A percentile compares a stretch with the other conserved stretches of the same genome.
phyloP scores from a whole-genome alignment of 2,888 invertebrate genomes.

The Nemurella pictetii region DNA sequence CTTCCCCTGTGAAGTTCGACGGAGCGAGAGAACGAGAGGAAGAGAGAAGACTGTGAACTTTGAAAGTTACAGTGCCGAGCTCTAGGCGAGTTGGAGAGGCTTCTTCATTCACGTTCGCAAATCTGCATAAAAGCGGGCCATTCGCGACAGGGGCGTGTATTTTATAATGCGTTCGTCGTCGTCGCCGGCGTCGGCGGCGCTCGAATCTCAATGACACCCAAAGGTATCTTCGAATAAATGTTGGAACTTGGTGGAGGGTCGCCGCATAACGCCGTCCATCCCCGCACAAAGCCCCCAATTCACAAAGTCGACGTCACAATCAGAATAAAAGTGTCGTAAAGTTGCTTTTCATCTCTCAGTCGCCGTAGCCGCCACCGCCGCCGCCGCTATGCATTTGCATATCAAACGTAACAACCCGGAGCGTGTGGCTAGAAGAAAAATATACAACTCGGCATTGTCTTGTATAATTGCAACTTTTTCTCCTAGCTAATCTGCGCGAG shows the following conservation, averaged over 20 bases:
- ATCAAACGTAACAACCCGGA: not conserved
- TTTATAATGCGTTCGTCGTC: not conserved
- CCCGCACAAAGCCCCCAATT: not conserved
- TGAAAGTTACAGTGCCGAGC: too few relatives aligned
- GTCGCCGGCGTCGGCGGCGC: too few relatives aligned
- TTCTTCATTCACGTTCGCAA: not conserved
- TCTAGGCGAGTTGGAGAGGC: not conserved
- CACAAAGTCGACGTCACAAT: not conserved
- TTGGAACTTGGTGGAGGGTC: not conserved
- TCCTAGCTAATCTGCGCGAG: not conserved
- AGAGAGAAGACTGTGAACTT: not conserved
- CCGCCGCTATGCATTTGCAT: not conserved
- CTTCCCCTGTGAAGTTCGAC: not conserved
- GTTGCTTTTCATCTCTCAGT: not conserved
- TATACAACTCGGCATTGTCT: not conserved
- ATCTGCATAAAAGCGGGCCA: constrained; percentile 2
- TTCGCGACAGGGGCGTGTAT: not conserved
- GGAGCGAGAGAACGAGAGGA: not conserved
- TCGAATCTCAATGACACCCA: not conserved
- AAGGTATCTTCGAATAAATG: not conserved
- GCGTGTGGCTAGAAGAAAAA: not conserved
- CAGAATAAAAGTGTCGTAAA: not conserved
- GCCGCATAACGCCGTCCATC: not conserved
- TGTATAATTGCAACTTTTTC: not conserved
- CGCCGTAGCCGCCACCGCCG: too few relatives aligned